A percentile compares a stretch with the other conserved stretches of the same genome.
phyloP scores from a whole-genome alignment of 2,113 vertebrate genomes.

The Xiphias gladius region DNA sequence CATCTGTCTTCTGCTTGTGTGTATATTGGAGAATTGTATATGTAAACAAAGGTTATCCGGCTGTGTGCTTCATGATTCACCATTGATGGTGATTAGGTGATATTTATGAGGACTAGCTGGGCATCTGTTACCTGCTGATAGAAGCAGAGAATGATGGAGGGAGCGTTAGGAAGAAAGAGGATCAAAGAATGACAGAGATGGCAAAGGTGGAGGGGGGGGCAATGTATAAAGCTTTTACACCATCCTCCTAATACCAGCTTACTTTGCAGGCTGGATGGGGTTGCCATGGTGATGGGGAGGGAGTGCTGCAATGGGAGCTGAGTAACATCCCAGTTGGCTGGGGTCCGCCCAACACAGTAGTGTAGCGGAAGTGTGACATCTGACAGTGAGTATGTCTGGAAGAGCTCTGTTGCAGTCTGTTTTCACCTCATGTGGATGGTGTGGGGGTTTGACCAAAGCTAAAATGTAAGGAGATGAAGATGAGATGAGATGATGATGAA shows the following conservation, averaged over 20 bases:
- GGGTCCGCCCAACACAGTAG: neutral
- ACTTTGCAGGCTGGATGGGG: constrained; percentile 48
- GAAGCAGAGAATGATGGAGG: constrained; percentile 16
- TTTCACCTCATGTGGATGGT: neutral
- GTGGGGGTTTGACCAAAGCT: neutral
- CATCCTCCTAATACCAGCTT: constrained; percentile 47
- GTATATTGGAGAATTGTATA: constrained; percentile 30
- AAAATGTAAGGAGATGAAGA: neutral
- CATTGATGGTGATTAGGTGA: constrained; percentile 42
- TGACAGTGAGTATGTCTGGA: constrained; percentile 8
- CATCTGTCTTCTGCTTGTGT: constrained; percentile 48
- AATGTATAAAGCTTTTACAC: constrained; percentile 45
- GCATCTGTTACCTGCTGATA: constrained; percentile 48
- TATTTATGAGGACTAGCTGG: constrained; percentile 49
- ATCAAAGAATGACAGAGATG: constrained; percentile 1
- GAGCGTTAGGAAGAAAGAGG: constrained; percentile 2
- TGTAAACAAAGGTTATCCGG: constrained; percentile 20
- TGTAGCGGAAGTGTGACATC: constrained; percentile 48
- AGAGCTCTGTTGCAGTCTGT: constrained; percentile 20
- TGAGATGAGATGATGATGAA: too few species aligned
- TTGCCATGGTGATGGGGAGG: constrained; percentile 63
- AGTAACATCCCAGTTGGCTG: constrained; percentile 27
- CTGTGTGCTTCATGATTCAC: constrained; percentile 49
- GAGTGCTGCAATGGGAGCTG: constrained; percentile 8
- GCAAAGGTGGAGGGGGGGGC: neutral